A percentile compares a stretch with the other conserved stretches of the same genome.
Evolutionary conservation across 2,888 invertebrate genomes (phyloP).

Genomic region (Netelia inedita): DNA sequence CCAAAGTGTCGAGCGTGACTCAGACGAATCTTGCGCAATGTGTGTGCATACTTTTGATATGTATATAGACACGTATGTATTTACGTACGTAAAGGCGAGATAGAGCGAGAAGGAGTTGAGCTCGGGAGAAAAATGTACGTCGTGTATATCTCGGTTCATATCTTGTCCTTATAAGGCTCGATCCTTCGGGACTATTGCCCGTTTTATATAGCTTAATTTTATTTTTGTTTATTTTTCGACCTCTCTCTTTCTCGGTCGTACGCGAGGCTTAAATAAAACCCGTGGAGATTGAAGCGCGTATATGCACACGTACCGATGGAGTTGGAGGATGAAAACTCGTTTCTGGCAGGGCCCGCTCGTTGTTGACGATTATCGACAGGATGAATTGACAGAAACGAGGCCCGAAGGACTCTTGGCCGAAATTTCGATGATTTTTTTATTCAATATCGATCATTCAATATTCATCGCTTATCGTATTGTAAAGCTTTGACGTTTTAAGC

Average conservation of each 20-base stretch:
- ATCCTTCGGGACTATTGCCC: slow-evolving; percentile 53
- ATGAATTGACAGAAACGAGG: not conserved
- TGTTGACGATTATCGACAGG: not conserved
- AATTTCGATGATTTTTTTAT: too few relatives aligned
- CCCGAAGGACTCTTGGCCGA: too few relatives aligned
- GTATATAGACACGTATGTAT: not conserved
- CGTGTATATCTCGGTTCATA: slow-evolving; percentile 51
- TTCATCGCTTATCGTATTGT: too few relatives aligned
- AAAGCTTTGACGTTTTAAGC: too few relatives aligned
- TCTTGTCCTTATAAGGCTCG: slow-evolving; percentile 65
- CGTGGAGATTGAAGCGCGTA: not conserved
- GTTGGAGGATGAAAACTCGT: not conserved
- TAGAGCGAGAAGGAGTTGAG: not conserved
- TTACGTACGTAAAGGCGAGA: not conserved
- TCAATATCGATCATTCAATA: too few relatives aligned
- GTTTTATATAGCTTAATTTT: slow-evolving; percentile 13
- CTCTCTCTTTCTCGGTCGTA: not conserved
- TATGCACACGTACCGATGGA: not conserved
- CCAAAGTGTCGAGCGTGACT: slow-evolving; percentile 63
- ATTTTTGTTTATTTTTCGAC: slow-evolving; percentile 4
- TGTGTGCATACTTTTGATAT: slow-evolving; percentile 13
- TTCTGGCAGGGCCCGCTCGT: not conserved
- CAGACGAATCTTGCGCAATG: slow-evolving; percentile 59
- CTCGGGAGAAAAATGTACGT: not conserved
- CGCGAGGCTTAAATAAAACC: not conserved